Conservation (phyloP, 2,888 invertebrate genomes). For the Mythimna pallens region DNA sequence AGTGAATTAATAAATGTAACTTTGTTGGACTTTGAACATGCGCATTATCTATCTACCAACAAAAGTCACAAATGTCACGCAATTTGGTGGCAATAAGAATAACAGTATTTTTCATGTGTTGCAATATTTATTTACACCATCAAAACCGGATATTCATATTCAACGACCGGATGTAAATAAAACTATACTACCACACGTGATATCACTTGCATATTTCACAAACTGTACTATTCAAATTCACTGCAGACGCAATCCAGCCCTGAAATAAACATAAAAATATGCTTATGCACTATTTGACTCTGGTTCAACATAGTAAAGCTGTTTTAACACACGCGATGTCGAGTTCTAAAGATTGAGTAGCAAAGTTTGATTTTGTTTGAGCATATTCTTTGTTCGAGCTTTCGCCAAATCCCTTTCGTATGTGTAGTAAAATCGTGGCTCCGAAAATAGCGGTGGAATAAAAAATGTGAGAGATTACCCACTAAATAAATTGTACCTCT, state of each 20-base stretch:
- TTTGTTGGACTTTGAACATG: not conserved
- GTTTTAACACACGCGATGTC: conserved; percentile 29
- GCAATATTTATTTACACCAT: conserved; percentile 46
- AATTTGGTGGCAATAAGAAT: conserved; percentile 12
- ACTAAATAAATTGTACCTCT: conserved; percentile 22
- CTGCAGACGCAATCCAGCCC: conserved; percentile 76
- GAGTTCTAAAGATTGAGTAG: conserved; percentile 30
- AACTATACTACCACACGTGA: conserved; percentile 67
- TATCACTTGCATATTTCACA: conserved; percentile 76
- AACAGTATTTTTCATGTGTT: conserved; percentile 4
- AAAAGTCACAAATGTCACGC: not conserved
- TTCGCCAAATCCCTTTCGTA: conserved; percentile 71
- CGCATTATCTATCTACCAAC: not conserved
- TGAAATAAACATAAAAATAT: conserved; percentile 78
- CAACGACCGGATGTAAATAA: conserved; percentile 72
- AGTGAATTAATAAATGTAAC: not conserved
- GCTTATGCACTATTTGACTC: conserved; percentile 72
- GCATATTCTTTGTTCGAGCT: conserved; percentile 60
- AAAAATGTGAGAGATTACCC: conserved; percentile 8
- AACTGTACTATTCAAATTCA: conserved; percentile 78
- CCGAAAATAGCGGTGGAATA: conserved; percentile 49
- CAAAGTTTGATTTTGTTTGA: conserved; percentile 60
- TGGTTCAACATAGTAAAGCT: conserved; percentile 56
- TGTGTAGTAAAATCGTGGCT: conserved; percentile 62
- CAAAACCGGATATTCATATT: conserved; percentile 61